Conservation (phyloP, 2,113 vertebrate genomes). For the Pachycephala philippinensis region DNA sequence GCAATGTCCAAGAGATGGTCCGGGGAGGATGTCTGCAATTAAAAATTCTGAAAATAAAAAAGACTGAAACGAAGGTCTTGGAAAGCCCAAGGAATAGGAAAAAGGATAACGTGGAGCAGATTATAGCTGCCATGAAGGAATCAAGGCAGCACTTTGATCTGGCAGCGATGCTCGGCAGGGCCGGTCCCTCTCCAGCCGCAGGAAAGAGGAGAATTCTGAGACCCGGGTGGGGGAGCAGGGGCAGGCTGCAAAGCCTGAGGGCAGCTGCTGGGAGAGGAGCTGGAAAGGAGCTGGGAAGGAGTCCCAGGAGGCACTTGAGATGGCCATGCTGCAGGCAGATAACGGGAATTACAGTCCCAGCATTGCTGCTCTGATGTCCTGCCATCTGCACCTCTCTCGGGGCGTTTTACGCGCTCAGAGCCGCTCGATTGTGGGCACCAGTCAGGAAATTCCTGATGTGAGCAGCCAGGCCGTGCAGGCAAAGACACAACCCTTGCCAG, state of each 20-base stretch:
- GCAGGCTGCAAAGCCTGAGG: neutral
- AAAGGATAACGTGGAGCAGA: neutral
- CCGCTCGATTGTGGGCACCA: neutral
- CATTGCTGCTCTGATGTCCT: conserved; percentile 11
- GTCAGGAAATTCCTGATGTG: neutral
- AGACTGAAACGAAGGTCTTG: neutral
- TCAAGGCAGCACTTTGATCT: neutral
- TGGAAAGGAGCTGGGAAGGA: neutral
- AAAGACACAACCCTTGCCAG: neutral
- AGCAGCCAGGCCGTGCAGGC: accelerated
- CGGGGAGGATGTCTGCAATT: neutral
- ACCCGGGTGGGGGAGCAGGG: neutral
- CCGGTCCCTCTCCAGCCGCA: neutral
- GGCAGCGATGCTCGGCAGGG: neutral
- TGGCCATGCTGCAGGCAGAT: conserved; percentile 24
- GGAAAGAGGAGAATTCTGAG: neutral
- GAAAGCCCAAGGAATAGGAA: neutral
- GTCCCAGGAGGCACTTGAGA: neutral
- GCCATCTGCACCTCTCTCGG: conserved; percentile 9
- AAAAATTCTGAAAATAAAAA: neutral
- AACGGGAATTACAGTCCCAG: conserved; percentile 22
- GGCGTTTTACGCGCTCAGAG: neutral
- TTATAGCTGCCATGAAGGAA: neutral
- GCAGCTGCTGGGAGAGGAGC: neutral
- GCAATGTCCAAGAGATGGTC: neutral